Evolutionary conservation across 2,888 invertebrate genomes (phyloP), one percentile per base, ranked within the genome.

Genomic region (Cerastis rubricosa): DNA sequence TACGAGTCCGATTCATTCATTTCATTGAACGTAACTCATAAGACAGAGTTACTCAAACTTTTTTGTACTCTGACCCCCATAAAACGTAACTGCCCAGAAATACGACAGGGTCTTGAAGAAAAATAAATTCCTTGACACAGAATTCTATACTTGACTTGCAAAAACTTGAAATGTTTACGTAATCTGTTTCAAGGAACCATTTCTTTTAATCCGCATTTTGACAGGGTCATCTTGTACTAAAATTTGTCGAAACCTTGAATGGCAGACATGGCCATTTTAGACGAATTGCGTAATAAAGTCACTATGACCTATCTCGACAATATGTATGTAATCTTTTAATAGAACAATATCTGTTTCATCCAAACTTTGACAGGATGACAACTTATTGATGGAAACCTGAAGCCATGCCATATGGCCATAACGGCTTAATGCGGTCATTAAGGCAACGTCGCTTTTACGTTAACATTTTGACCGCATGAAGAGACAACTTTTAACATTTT

Each of bases 11-110:
- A n/a, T n/a, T n/a, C n/a, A n/a, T n/a, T n/a, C n/a, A n/a, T n/a
- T n/a, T n/a, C n/a, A n/a, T n/a, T n/a, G n/a, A n/a, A n/a, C n/a
- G n/a, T n/a, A n/a, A n/a, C n/a, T n/a, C 19, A 35, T 35, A 76
- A 63, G 25, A 45, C 63, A 71, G 29, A 7, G 47, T 49, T 71
- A 0, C 29, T 64, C 54, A 80, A 77, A 71, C 40, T 71, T 64
- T n/a, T 80, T n/a, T 47, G 2, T 6, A 17, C 29, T 14, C 25
- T 14, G 22, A 19, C 35, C 78, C 64, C 45, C 2, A 61, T 43
- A 43, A 76, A 61, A 51, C 1, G 11, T 25, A 64, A 29, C n/a
- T 54, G 19, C 43, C 25, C 12, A 9, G 22, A 74, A 74, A 43
- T 19, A 17, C 17, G 17, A 29, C 9, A 35, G 43, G 29, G 29